Evolutionary conservation across 2,888 invertebrate species (phyloP).

Genomic region (Tineola bisselliella): DNA sequence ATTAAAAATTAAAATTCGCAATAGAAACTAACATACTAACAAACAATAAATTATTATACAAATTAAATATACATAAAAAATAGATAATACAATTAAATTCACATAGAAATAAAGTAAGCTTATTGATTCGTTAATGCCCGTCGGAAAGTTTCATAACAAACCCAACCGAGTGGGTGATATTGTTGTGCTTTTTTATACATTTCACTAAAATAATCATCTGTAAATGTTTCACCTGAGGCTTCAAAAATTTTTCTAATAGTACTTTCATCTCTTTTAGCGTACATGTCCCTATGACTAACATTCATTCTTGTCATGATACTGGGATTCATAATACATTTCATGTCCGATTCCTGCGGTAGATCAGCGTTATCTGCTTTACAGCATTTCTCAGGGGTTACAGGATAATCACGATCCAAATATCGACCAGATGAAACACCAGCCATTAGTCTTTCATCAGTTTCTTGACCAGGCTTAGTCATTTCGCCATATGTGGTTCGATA

Average conservation of each 20-base stretch:
- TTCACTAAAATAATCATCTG: constrained; percentile 51
- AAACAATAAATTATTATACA: too few relatives aligned
- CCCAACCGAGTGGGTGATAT: constrained; percentile 56
- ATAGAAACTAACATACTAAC: too few relatives aligned
- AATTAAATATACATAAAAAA: too few relatives aligned
- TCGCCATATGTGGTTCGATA: constrained; percentile 49
- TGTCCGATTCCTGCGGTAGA: constrained; percentile 46
- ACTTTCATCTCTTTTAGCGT: constrained; percentile 36
- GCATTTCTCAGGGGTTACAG: constrained; percentile 35
- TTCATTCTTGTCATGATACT: constrained; percentile 39
- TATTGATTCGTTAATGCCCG: constrained; percentile 25
- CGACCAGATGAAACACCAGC: constrained; percentile 52
- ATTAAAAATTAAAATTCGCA: too few relatives aligned
- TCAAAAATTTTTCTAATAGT: constrained; percentile 55
- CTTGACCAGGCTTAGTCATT: constrained; percentile 43
- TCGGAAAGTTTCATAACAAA: constrained; percentile 65
- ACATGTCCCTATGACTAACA: constrained; percentile 50
- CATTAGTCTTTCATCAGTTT: constrained; percentile 27
- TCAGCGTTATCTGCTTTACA: constrained; percentile 34
- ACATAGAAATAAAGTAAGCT: neutral
- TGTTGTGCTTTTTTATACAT: constrained; percentile 62
- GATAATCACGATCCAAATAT: constrained; percentile 49
- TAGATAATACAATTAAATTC: too few relatives aligned
- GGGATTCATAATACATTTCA: constrained; percentile 37
- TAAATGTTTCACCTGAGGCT: constrained; percentile 56